Conservation (phyloP, 1,140 invertebrate species). For the Drosophila sp. region DNA sequence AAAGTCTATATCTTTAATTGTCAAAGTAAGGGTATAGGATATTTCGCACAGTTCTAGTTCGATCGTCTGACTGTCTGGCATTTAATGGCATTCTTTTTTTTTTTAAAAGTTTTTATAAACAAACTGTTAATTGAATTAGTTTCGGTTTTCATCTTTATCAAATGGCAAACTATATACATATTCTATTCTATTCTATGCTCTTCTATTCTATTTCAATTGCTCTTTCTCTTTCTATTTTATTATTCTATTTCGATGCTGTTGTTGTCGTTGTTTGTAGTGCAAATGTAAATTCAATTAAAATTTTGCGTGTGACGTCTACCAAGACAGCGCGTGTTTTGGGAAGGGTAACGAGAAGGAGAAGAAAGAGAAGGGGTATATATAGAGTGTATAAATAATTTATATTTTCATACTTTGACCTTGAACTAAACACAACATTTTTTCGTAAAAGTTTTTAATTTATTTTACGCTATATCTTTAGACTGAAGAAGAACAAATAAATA, state of each 20-base stretch:
- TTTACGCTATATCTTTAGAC: conserved; percentile 31
- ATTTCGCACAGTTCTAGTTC: background rate
- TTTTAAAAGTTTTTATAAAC: conserved; percentile 57
- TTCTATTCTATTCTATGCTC: conserved; percentile 29
- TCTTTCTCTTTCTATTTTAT: conserved; percentile 13
- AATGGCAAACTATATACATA: conserved; percentile 49
- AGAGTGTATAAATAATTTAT: conserved; percentile 55
- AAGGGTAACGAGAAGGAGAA: background rate
- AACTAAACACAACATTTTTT: conserved; percentile 59
- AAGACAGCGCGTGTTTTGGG: conserved; percentile 43
- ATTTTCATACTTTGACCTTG: conserved; percentile 58
- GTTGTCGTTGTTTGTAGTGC: conserved; percentile 20
- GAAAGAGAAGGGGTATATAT: background rate
- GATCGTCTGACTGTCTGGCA: background rate
- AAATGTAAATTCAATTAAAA: conserved; percentile 79
- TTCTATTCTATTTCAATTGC: conserved; percentile 6
- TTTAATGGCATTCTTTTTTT: conserved; percentile 56
- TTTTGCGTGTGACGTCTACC: conserved; percentile 68
- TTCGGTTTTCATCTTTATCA: conserved; percentile 56
- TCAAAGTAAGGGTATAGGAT: background rate
- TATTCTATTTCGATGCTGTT: conserved; percentile 13
- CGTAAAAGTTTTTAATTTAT: conserved; percentile 57
- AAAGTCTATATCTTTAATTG: background rate
- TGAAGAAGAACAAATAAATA: conserved; percentile 57
- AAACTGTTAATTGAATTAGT: conserved; percentile 74